These are phyloP conservation scores for Scaptomyza polygonia DNA, from an alignment of 2,888 invertebrate genomes.

Conservation along the genomic window DNA sequence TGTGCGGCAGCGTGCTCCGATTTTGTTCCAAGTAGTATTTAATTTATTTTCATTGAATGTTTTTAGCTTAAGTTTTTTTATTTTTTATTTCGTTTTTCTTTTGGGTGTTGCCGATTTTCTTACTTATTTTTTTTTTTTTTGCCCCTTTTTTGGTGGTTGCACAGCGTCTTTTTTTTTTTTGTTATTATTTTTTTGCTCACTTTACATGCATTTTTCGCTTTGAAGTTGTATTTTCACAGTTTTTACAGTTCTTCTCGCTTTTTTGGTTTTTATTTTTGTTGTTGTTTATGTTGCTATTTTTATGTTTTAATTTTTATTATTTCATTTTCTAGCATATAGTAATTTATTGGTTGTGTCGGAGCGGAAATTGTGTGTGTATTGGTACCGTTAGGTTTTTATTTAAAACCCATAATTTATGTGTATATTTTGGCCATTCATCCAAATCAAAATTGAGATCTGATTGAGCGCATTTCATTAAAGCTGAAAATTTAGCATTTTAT, in stretches of 20 bases:
- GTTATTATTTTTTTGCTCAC: conserved; percentile 42
- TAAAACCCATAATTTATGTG: conserved; percentile 4
- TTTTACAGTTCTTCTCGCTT: conserved; percentile 39
- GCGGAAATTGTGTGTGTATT: conserved; percentile 71
- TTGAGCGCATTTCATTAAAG: too few species aligned
- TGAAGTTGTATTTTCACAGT: conserved; percentile 64
- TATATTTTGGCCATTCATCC: too few species aligned
- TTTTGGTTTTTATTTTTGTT: conserved; percentile 28
- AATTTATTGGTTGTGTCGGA: conserved; percentile 65
- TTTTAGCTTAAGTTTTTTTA: background rate
- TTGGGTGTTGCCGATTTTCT: conserved; percentile 15
- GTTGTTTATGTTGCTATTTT: conserved; percentile 48
- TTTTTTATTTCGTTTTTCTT: background rate
- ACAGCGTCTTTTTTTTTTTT: conserved; percentile 18
- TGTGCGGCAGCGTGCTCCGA: conserved; percentile 13
- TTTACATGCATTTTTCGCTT: conserved; percentile 54
- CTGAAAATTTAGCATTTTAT: too few species aligned
- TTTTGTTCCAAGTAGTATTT: conserved; percentile 35
- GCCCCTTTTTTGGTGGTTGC: conserved; percentile 44
- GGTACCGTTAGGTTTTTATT: conserved; percentile 51
- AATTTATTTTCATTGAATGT: conserved; percentile 36
- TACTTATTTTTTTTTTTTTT: conserved; percentile 31
- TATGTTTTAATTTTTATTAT: conserved; percentile 18
- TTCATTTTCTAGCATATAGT: conserved; percentile 55
- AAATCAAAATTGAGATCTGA: background rate